These are phyloP conservation scores for Tenrec ecaudatus DNA, from an alignment of 2,113 vertebrate genomes.

Conservation along the genomic window DNA sequence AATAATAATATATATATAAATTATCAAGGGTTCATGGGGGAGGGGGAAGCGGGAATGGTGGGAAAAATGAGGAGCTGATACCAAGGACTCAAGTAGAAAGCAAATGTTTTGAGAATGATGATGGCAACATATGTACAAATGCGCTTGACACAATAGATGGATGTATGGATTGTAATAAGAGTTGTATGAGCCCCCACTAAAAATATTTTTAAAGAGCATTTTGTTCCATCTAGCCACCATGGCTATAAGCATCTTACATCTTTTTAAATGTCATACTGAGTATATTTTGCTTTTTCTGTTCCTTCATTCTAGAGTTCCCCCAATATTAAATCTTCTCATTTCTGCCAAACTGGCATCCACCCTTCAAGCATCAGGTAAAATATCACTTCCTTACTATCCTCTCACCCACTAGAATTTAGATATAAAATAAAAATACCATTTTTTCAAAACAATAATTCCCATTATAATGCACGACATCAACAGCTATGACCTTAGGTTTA, in stretches of 20 bases:
- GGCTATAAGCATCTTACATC: too few relatives aligned
- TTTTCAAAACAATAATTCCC: neutral
- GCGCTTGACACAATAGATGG: too few relatives aligned
- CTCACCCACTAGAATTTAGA: neutral
- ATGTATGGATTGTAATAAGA: too few relatives aligned
- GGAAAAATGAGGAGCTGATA: too few relatives aligned
- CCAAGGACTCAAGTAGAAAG: too few relatives aligned
- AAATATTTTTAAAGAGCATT: neutral
- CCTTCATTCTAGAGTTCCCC: neutral
- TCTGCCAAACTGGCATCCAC: neutral
- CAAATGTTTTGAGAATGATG: too few relatives aligned
- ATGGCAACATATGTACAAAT: too few relatives aligned
- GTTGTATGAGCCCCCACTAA: too few relatives aligned
- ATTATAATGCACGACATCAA: neutral
- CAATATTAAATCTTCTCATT: neutral
- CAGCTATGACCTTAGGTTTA: neutral
- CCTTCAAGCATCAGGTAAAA: neutral
- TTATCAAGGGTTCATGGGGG: too few relatives aligned
- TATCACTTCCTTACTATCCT: neutral
- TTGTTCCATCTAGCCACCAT: neutral
- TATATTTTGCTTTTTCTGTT: slow-evolving; percentile 4
- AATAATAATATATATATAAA: too few relatives aligned
- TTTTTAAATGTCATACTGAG: too few relatives aligned
- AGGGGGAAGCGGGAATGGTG: too few relatives aligned
- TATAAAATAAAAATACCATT: neutral